These are phyloP conservation scores for Akabosia matsudoensis DNA, from an alignment of 1,140 invertebrate genomes.

Conservation along the genomic window DNA sequence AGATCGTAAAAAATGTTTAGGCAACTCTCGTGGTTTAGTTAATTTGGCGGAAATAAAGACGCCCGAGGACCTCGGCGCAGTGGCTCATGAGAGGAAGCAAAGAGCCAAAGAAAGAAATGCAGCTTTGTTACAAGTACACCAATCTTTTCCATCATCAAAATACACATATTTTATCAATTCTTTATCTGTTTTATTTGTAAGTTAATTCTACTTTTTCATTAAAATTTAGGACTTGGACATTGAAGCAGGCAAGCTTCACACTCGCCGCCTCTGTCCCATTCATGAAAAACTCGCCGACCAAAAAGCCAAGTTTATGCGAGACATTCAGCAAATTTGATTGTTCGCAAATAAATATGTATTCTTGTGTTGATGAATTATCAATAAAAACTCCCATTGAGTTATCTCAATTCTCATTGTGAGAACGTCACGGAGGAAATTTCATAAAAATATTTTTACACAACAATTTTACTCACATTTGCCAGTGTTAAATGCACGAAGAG, in stretches of 20 bases:
- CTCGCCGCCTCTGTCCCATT: constrained; percentile 29
- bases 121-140: background rate
- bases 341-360: too few relatives aligned
- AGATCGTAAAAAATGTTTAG: background rate
- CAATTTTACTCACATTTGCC: too few relatives aligned
- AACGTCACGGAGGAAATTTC: too few relatives aligned
- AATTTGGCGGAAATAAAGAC: constrained; percentile 11
- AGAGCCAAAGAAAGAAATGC: constrained; percentile 14
- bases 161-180: background rate
- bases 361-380: too few relatives aligned
- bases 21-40: background rate
- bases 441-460: too few relatives aligned
- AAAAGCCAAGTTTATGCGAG: constrained; percentile 15
- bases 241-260: constrained; percentile 32
- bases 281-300: constrained; percentile 22
- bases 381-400: too few relatives aligned
- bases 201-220: background rate
- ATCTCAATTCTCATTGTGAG: too few relatives aligned
- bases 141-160: background rate
- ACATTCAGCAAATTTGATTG: background rate
- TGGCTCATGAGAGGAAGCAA: background rate
- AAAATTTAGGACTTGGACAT: constrained; percentile 33
- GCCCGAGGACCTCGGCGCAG: background rate
- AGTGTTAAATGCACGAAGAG: too few relatives aligned
- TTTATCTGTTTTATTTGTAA: background rate